phyloP scores from a whole-genome alignment of 1,140 invertebrate genomes.

The Microplitis demolitor region DNA sequence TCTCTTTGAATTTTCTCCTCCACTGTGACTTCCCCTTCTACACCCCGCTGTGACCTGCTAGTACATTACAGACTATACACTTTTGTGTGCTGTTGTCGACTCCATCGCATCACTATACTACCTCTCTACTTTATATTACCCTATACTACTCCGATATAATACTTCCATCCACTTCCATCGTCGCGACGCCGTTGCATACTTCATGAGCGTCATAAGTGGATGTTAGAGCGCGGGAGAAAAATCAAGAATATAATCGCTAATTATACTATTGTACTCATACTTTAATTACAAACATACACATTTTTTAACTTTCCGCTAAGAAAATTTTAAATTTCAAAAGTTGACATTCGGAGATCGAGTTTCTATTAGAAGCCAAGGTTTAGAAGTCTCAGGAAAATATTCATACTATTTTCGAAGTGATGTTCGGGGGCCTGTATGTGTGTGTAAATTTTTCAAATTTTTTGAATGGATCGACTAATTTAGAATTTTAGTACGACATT shows the following conservation, averaged over 20 bases:
- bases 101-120: neutral
- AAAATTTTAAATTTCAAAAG: neutral
- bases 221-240: neutral
- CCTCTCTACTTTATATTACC: neutral
- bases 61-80: neutral
- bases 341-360: too few species aligned
- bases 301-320: neutral
- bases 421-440: too few species aligned
- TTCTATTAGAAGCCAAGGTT: too few species aligned
- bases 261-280: neutral
- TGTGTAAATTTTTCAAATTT: too few species aligned
- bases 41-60: neutral
- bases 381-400: too few species aligned
- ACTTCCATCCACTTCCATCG: neutral
- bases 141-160: neutral
- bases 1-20: constrained; percentile 15
- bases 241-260: neutral
- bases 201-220: constrained; percentile 10
- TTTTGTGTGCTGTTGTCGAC: neutral
- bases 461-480: too few species aligned
- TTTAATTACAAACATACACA: neutral
- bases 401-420: too few species aligned
- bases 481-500: too few species aligned
- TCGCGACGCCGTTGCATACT: neutral
- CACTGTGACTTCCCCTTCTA: neutral